phyloP scores from a whole-genome alignment of 1,140 invertebrate genomes.

The Drosophila novamexicana region DNA sequence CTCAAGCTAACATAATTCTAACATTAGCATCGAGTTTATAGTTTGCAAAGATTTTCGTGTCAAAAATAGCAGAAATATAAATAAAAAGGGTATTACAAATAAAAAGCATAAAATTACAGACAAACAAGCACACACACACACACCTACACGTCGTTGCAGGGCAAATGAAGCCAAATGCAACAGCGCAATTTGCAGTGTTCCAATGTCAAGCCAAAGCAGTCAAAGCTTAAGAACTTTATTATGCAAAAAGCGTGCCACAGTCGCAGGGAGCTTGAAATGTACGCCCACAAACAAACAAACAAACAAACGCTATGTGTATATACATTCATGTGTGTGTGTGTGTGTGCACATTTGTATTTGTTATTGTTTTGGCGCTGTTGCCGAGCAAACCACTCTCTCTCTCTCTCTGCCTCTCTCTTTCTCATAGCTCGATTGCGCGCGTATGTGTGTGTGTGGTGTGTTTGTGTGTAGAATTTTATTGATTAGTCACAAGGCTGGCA shows the following conservation, averaged over 20 bases:
- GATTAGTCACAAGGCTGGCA: constrained; percentile 79
- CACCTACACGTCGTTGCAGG: constrained; percentile 3
- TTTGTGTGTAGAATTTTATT: constrained; percentile 69
- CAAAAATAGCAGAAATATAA: neutral
- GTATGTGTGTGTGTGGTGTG: constrained; percentile 16
- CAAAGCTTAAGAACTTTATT: constrained; percentile 74
- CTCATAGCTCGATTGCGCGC: constrained; percentile 24
- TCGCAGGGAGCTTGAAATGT: constrained; percentile 37
- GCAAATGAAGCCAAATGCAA: constrained; percentile 53
- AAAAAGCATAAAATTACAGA: neutral
- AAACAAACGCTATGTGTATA: constrained; percentile 3
- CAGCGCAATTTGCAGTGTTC: constrained; percentile 56
- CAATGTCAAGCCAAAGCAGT: constrained; percentile 62
- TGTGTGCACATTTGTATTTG: constrained; percentile 30
- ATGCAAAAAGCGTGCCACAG: constrained; percentile 70
- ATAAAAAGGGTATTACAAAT: neutral
- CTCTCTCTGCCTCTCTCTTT: constrained; percentile 11
- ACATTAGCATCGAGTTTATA: neutral
- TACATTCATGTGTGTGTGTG: constrained; percentile 1
- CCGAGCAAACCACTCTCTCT: constrained; percentile 31
- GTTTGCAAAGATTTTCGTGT: neutral
- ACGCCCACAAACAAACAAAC: constrained; percentile 57
- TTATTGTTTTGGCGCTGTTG: constrained; percentile 61
- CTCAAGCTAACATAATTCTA: neutral
- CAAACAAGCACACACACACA: neutral